Evolutionary conservation across 2,888 invertebrate species (phyloP), one percentile per base, ranked within the genome.

Genomic region (Ormyrus rosae): DNA sequence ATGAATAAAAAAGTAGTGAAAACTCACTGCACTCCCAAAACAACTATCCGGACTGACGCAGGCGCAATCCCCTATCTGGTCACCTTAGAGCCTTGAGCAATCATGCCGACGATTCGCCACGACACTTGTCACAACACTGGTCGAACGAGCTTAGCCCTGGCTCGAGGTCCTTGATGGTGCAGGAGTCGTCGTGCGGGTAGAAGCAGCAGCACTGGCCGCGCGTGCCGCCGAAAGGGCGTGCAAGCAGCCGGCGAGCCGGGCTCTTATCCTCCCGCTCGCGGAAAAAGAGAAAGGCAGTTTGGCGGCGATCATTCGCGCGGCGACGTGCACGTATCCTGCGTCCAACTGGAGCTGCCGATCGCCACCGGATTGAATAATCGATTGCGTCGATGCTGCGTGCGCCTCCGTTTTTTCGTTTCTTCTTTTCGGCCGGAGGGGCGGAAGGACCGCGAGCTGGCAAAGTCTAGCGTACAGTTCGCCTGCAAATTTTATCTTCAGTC

Each of bases 221-320:
- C 63, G 55, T 10, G 60, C 63, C 55, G 77, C 67, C 19, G 65
- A 58, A 67, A 67, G 67, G 73, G 72, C 68, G 55, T 68, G 69
- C 68, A 79, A 68, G 73, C 53, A 58, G 48, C 68, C 68, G 74
- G 45, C 34, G 0, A 13, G 53, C 65, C 58, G 53, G 34, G 9
- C 65, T 13, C 68, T 72, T 80, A 80, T 76, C 63, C 69, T 64
- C 19, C 65, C 63, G 65, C 65, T 55, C 70, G 70, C 55, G 77
- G 70, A 74, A 70, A 81, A 81, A 78, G 78, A 81, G 81, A 81
- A 78, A 81, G 78, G 78, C 11, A 13, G 64, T 4, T 34, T 0
- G 34, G 2, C 34, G 34, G 3, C 34, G 34, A 34, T n/a, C 50
- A 13, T 67, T 7, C 56, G 45, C 55, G 51, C 2, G 55, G 34